A percentile compares a stretch with the other conserved stretches of the same genome.
These are phyloP conservation scores for Epistrophe grossulariae DNA, from an alignment of 2,888 invertebrate genomes.

Conservation along the genomic window DNA sequence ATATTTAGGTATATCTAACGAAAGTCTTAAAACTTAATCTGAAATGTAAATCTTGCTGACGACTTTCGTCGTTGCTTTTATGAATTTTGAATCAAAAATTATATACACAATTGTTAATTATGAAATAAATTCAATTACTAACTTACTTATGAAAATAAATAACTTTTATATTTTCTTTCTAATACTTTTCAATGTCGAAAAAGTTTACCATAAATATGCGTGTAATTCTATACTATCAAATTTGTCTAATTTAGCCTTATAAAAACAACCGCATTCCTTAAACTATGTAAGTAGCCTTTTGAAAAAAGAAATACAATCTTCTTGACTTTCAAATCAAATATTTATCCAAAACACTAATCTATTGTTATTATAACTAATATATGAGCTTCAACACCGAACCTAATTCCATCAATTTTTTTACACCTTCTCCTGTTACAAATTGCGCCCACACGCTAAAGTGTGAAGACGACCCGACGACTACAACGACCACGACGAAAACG, in stretches of 20 bases:
- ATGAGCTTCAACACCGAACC: not conserved
- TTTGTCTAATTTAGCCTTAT: not conserved
- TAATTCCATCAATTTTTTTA: conserved; percentile 18
- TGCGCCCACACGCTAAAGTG: conserved; percentile 43
- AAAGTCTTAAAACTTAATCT: too few relatives aligned
- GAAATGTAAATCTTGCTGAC: too few relatives aligned
- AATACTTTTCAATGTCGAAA: not conserved
- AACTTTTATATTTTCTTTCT: not conserved
- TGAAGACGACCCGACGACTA: not conserved
- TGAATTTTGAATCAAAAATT: too few relatives aligned
- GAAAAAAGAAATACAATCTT: not conserved
- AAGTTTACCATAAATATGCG: not conserved
- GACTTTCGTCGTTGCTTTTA: too few relatives aligned
- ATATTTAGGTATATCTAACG: too few relatives aligned
- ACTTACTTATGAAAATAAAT: too few relatives aligned
- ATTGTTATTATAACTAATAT: not conserved
- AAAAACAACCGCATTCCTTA: not conserved
- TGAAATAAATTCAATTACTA: too few relatives aligned
- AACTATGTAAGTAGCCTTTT: not conserved
- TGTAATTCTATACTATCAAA: not conserved
- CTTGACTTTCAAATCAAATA: conserved; percentile 41
- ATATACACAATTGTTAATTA: too few relatives aligned
- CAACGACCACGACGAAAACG: not conserved
- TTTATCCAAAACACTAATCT: conserved; percentile 31
- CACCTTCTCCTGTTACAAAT: conserved; percentile 52